A percentile compares a stretch with the other conserved stretches of the same genome.
phyloP scores from a whole-genome alignment of 2,888 invertebrate genomes.

The Drosophila antonietae region DNA sequence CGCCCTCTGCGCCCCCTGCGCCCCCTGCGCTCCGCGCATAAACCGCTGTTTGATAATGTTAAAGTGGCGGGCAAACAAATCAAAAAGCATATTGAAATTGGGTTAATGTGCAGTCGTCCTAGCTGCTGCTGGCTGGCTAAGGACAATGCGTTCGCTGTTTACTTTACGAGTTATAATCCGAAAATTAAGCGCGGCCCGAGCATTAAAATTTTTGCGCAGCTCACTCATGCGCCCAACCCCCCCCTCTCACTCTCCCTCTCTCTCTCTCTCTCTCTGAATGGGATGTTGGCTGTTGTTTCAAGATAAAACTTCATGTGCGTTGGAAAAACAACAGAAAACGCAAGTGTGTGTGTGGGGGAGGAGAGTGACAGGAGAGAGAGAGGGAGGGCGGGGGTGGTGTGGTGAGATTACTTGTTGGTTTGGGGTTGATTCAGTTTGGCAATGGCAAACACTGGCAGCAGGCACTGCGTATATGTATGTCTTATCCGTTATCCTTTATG shows the following conservation, averaged over 20 bases:
- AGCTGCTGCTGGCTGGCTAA: conserved; percentile 39
- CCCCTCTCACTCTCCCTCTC: neutral
- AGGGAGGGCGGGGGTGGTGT: neutral
- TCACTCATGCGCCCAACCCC: neutral
- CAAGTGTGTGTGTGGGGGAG: conserved; percentile 21
- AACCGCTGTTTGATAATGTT: conserved; percentile 82
- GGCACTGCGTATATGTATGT: conserved; percentile 28
- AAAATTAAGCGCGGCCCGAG: conserved; percentile 80
- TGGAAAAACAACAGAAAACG: conserved; percentile 61
- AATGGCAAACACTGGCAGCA: conserved; percentile 27
- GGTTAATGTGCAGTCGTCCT: conserved; percentile 72
- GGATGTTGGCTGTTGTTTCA: conserved; percentile 74
- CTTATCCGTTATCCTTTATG: conserved; percentile 72
- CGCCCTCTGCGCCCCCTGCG: neutral
- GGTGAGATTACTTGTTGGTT: neutral
- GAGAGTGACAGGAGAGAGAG: neutral
- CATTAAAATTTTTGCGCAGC: conserved; percentile 69
- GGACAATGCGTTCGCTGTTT: conserved; percentile 70
- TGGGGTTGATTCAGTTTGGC: conserved; percentile 27
- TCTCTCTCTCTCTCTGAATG: neutral
- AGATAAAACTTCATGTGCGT: conserved; percentile 79
- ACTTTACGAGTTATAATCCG: conserved; percentile 79
- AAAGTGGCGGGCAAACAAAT: conserved; percentile 84
- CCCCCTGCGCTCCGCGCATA: conserved; percentile 33
- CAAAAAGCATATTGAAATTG: conserved; percentile 82